phyloP scores from a whole-genome alignment of 1,140 invertebrate genomes.

The Caenorhabditis inopinata region DNA sequence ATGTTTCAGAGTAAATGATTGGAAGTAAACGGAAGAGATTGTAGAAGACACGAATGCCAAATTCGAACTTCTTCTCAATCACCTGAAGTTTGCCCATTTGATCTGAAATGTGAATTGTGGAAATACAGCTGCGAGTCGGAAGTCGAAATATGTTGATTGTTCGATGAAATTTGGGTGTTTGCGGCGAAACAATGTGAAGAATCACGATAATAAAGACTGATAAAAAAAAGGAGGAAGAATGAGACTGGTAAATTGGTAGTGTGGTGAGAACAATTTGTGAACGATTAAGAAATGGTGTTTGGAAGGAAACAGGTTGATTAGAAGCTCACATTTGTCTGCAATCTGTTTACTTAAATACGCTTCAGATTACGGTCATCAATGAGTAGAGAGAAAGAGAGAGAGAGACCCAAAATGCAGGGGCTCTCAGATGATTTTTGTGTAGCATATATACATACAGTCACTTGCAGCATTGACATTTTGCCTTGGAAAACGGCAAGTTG shows the following conservation, averaged over 20 bases:
- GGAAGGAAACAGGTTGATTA: too few relatives aligned
- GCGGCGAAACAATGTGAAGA: neutral
- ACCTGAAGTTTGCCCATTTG: conserved; percentile 18
- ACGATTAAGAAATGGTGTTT: conserved; percentile 15
- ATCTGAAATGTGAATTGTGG: too few relatives aligned
- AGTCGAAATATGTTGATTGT: neutral
- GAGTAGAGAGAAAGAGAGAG: too few relatives aligned
- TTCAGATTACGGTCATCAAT: too few relatives aligned
- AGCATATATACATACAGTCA: too few relatives aligned
- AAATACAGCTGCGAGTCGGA: neutral
- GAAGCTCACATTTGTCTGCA: too few relatives aligned
- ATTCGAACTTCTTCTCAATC: conserved; percentile 25
- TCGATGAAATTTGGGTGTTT: conserved; percentile 23
- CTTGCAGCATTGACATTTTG: too few relatives aligned
- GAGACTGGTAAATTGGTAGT: neutral
- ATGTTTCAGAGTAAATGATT: neutral
- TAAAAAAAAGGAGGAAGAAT: neutral
- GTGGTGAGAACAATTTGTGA: neutral
- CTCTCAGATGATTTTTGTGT: too few relatives aligned
- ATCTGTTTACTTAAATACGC: too few relatives aligned
- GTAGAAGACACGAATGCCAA: conserved; percentile 10
- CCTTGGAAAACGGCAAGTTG: too few relatives aligned
- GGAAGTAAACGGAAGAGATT: conserved; percentile 8
- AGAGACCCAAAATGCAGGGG: too few relatives aligned
- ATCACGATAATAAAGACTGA: neutral